These are phyloP conservation scores for Parnassius mnemosyne DNA, from an alignment of 2,888 invertebrate genomes.

Conservation along the genomic window DNA sequence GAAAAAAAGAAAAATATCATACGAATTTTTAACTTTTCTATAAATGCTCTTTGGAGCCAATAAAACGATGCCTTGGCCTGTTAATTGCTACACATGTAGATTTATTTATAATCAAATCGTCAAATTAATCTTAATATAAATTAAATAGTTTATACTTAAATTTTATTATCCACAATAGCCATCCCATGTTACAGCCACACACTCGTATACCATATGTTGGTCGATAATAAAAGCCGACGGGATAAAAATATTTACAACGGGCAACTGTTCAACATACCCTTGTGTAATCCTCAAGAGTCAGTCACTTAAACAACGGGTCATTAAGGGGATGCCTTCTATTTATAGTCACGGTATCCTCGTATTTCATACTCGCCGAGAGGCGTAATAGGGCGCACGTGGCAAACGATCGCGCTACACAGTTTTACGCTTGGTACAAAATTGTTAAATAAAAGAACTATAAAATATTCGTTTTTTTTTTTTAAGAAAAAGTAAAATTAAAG, in stretches of 20 bases:
- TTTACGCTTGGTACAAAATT: constrained; percentile 26
- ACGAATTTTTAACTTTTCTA: too few species aligned
- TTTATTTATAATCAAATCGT: constrained; percentile 18
- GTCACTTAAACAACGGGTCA: constrained; percentile 63
- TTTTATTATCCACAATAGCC: constrained; percentile 30
- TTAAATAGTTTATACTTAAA: constrained; percentile 14
- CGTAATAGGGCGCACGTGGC: constrained; percentile 72
- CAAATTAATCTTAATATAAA: constrained; percentile 15
- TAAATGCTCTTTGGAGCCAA: too few species aligned
- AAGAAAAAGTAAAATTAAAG: background rate
- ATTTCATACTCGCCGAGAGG: constrained; percentile 66
- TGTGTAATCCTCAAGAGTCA: constrained; percentile 38
- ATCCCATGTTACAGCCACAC: constrained; percentile 36
- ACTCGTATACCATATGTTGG: constrained; percentile 37
- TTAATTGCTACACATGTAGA: constrained; percentile 15
- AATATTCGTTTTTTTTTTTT: background rate
- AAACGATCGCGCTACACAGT: constrained; percentile 28
- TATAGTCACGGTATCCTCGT: constrained; percentile 54
- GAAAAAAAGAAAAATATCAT: too few species aligned
- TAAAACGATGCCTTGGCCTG: background rate
- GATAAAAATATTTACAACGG: constrained; percentile 50
- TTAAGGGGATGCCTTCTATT: constrained; percentile 62
- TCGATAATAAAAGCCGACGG: constrained; percentile 40
- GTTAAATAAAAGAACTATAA: background rate
- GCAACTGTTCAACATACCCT: constrained; percentile 41